phyloP scores from a whole-genome alignment of 2,888 invertebrate genomes.

The Eristalis tenax region DNA sequence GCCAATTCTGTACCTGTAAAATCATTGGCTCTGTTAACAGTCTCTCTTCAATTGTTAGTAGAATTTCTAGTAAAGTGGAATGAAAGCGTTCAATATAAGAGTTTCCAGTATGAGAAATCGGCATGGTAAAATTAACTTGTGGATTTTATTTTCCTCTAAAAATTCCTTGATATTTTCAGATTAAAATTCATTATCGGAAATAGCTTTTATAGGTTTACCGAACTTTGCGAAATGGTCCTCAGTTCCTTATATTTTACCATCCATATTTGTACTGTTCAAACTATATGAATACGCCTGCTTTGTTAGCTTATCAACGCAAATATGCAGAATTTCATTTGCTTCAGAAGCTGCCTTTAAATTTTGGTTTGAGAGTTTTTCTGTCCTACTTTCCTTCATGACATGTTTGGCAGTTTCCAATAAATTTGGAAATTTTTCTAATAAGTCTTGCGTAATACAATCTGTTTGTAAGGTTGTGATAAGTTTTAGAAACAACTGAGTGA shows the following conservation, averaged over 20 bases:
- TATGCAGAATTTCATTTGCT: too few species aligned
- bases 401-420: too few species aligned
- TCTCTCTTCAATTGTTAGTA: conserved; percentile 10
- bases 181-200: too few species aligned
- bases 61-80: conserved; percentile 10
- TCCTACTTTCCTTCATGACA: too few species aligned
- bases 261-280: not conserved
- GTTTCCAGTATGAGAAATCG: not conserved
- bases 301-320: not conserved
- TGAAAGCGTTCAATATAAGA: conserved; percentile 9
- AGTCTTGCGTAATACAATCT: too few species aligned
- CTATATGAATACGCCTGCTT: not conserved
- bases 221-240: not conserved
- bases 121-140: not conserved
- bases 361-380: too few species aligned
- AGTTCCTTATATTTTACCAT: not conserved
- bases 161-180: not conserved
- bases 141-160: not conserved
- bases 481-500: too few species aligned
- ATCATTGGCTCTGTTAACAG: not conserved
- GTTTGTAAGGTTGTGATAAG: too few species aligned
- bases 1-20: not conserved
- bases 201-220: not conserved
- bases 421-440: too few species aligned
- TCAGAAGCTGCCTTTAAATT: too few species aligned